These are phyloP conservation scores for Strix uralensis DNA, from an alignment of 2,113 vertebrate species.

Conservation along the genomic window DNA sequence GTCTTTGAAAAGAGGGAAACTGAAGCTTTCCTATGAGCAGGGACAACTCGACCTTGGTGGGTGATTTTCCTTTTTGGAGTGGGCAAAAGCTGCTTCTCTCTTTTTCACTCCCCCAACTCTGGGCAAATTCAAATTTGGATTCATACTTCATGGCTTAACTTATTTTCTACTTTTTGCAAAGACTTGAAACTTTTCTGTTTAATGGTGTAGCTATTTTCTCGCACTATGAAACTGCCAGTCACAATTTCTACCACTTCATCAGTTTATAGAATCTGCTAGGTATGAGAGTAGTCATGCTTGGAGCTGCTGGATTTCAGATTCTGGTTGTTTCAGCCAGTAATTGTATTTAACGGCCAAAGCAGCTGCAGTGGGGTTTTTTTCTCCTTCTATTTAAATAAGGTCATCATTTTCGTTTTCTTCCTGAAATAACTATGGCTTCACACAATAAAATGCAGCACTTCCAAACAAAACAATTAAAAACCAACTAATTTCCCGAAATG, in stretches of 20 bases:
- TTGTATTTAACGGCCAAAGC: conserved; percentile 29
- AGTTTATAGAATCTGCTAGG: background rate
- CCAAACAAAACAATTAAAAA: background rate
- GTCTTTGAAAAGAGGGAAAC: background rate
- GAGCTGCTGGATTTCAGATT: conserved; percentile 46
- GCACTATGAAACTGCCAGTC: background rate
- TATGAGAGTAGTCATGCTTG: background rate
- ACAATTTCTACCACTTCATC: background rate
- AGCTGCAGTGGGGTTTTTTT: background rate
- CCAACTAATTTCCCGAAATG: background rate
- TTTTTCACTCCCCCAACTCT: background rate
- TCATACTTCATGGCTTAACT: background rate
- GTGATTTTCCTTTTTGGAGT: background rate
- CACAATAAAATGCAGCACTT: background rate
- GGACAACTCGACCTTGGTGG: background rate
- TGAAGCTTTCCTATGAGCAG: background rate
- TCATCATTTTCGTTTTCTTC: background rate
- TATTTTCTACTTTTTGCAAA: background rate
- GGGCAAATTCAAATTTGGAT: background rate
- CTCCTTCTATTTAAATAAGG: conserved; percentile 5
- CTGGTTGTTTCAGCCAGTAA: conserved; percentile 28
- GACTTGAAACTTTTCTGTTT: background rate
- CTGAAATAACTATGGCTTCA: background rate
- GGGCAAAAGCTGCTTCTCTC: background rate
- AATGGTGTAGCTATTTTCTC: background rate